Conservation (phyloP, 2,113 vertebrate species). For the Microcebus griseorufus region DNA sequence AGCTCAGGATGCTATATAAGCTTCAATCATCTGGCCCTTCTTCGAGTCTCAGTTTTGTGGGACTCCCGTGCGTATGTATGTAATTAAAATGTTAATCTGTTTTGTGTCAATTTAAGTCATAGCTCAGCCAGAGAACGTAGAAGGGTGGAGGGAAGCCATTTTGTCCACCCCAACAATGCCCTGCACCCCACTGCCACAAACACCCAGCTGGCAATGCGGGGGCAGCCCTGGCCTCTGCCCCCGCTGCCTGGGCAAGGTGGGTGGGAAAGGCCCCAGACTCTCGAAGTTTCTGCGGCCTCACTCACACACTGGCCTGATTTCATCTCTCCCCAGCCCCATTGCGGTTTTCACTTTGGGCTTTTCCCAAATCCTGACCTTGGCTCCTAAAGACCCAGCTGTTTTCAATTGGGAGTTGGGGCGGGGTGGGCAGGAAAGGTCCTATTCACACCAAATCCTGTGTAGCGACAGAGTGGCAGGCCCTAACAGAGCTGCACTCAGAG, state of each 20-base stretch:
- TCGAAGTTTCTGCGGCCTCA: background rate
- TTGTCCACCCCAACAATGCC: background rate
- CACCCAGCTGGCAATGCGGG: background rate
- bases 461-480: constrained; percentile 43
- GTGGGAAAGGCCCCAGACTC: background rate
- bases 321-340: background rate
- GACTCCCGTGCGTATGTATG: background rate
- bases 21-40: background rate
- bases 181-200: background rate
- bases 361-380: constrained; percentile 57
- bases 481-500: constrained; percentile 56
- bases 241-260: background rate
- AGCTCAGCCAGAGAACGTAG: background rate
- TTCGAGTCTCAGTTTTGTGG: background rate
- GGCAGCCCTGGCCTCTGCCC: rapidly evolving
- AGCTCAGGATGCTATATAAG: background rate
- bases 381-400: constrained; percentile 66
- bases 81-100: constrained; percentile 55
- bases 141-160: background rate
- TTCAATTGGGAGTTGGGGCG: constrained; percentile 40
- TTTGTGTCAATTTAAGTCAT: constrained; percentile 8
- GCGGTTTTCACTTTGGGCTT: constrained; percentile 61
- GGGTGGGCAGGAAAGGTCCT: background rate
- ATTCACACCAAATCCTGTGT: constrained; percentile 50
- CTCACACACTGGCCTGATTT: constrained; percentile 14